Percentiles rank a stretch among this genome's conserved stretches.
These are phyloP conservation scores for Aurelia coerulea DNA, from an alignment of 30 jellyfish, hydroid and myxozoan species.

Conservation along the genomic window DNA sequence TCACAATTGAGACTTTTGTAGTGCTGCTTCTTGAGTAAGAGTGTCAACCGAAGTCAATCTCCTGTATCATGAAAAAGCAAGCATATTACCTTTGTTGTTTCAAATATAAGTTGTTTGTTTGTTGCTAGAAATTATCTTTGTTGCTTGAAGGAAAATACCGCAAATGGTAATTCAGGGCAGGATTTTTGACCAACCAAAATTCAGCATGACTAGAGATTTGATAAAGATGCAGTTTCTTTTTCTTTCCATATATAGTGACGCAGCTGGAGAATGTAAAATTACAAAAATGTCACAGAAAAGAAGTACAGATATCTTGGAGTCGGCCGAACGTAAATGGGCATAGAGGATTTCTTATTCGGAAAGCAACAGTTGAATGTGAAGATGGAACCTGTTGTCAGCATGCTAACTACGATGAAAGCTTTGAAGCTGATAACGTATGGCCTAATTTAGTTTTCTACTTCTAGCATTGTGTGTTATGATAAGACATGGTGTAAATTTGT, in stretches of 20 bases:
- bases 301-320: slow-evolving; percentile 12
- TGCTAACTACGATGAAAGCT: slow-evolving; percentile 5
- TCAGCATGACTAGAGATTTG: background rate
- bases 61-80: too few relatives aligned
- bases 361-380: slow-evolving; percentile 15
- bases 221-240: background rate
- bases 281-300: slow-evolving; percentile 1
- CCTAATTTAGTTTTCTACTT: background rate
- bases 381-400: slow-evolving; percentile 9
- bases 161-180: too few relatives aligned
- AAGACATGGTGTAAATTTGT: background rate
- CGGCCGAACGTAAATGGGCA: background rate
- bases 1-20: too few relatives aligned
- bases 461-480: background rate
- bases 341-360: slow-evolving; percentile 1
- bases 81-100: too few relatives aligned
- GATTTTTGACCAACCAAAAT: background rate
- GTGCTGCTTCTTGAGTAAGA: too few relatives aligned
- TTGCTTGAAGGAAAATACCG: too few relatives aligned
- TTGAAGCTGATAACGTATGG: background rate
- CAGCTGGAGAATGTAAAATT: background rate
- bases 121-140: too few relatives aligned
- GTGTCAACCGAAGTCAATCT: too few relatives aligned
- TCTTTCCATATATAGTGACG: slow-evolving; percentile 1
- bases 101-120: too few relatives aligned